phyloP scores from a whole-genome alignment of 2,797 vertebrate species.

The Lepus oiostolus region DNA sequence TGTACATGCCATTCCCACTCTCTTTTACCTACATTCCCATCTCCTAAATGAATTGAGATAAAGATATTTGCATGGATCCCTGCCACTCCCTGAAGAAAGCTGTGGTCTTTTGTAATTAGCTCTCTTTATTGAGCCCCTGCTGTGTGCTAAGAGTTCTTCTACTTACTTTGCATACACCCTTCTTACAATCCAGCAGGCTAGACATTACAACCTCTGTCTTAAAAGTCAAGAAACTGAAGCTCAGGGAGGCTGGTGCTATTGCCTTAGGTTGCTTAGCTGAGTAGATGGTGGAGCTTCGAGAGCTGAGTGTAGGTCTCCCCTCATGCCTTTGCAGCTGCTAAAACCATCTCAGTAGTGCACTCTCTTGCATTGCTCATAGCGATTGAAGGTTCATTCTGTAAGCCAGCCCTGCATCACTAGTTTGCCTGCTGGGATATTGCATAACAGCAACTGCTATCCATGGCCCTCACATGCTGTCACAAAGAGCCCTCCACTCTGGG shows the following conservation, averaged over 20 bases:
- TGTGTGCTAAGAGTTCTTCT: background rate
- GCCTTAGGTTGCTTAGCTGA: background rate
- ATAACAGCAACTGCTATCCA: background rate
- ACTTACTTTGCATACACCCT: background rate
- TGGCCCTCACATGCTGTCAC: background rate
- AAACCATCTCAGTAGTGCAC: background rate
- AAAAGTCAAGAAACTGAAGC: conserved; percentile 18
- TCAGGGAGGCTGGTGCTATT: background rate
- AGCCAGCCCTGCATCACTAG: background rate
- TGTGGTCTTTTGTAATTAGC: background rate
- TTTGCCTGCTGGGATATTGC: background rate
- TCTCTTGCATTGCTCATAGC: too few species aligned
- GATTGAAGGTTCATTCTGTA: background rate
- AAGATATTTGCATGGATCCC: background rate
- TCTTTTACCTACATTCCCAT: background rate
- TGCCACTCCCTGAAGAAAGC: background rate
- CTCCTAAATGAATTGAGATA: background rate
- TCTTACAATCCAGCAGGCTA: background rate
- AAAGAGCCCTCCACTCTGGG: conserved; percentile 28
- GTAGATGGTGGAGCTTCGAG: background rate
- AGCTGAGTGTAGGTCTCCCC: background rate
- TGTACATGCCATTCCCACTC: background rate
- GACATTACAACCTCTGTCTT: background rate
- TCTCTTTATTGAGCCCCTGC: background rate
- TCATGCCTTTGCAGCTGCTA: too few species aligned